A percentile compares a stretch with the other conserved stretches of the same genome.
These are phyloP conservation scores for Drosophila parvula DNA, from an alignment of 1,140 invertebrate genomes.

Conservation along the genomic window DNA sequence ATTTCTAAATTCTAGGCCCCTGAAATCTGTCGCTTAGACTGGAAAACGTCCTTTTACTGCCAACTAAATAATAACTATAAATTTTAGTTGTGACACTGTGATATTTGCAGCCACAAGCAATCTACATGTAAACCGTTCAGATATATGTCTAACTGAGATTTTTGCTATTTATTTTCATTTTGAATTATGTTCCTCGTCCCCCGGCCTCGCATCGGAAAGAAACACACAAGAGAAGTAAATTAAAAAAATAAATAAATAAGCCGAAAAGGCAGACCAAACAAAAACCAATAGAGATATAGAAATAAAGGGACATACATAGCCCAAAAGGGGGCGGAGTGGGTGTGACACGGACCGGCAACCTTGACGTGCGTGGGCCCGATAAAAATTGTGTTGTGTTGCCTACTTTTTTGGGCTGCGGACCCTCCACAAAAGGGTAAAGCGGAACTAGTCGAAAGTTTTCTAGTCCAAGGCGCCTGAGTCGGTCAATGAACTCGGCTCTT, in stretches of 20 bases:
- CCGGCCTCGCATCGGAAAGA: conserved; percentile 12
- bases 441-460: conserved; percentile 39
- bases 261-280: conserved; percentile 40
- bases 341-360: conserved; percentile 25
- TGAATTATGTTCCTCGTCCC: conserved; percentile 65
- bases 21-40: conserved; percentile 15
- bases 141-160: conserved; percentile 47
- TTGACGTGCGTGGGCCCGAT: conserved; percentile 69
- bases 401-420: conserved; percentile 46
- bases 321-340: conserved; percentile 15
- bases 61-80: conserved; percentile 51
- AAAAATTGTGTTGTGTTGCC: conserved; percentile 63
- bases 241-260: conserved; percentile 65
- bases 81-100: conserved; percentile 51
- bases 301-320: conserved; percentile 36
- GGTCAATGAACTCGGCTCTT: conserved; percentile 57
- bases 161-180: conserved; percentile 68
- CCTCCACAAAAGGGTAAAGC: conserved; percentile 56
- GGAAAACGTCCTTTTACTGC: conserved; percentile 1
- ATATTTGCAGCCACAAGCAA: conserved; percentile 63
- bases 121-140: conserved; percentile 61
- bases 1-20: neutral
- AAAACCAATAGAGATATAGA: conserved; percentile 42
- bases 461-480: conserved; percentile 38
- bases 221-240: conserved; percentile 55